Conservation (phyloP, 35 echinoderm and acorn worm genomes). For the Amphiura filiformis region DNA sequence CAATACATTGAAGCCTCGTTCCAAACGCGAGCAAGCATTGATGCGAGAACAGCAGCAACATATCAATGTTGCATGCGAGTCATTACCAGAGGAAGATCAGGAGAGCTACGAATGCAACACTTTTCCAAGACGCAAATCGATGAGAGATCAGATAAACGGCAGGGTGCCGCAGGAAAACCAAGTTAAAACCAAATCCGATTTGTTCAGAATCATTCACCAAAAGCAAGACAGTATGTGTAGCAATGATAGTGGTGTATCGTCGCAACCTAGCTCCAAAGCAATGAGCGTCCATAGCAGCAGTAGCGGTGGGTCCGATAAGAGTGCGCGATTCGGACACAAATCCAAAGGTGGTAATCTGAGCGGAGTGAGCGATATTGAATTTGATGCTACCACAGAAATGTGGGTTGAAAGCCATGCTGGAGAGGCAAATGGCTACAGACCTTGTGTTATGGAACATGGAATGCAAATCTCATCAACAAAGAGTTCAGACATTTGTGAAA, state of each 20-base stretch:
- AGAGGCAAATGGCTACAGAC: not conserved
- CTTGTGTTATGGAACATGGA: not conserved
- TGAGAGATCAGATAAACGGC: not conserved
- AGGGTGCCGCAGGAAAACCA: not conserved
- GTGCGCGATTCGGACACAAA: constrained; percentile 6
- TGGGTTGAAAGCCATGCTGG: constrained; percentile 12
- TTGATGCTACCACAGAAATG: constrained; percentile 11
- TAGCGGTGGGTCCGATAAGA: constrained; percentile 9
- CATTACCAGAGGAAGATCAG: not conserved
- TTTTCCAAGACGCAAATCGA: not conserved
- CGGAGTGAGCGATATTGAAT: constrained; percentile 27
- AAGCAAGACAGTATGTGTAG: constrained; percentile 77
- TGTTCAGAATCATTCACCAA: constrained; percentile 12
- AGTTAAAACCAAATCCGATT: not conserved
- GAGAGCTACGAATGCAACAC: not conserved
- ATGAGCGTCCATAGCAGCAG: constrained; percentile 50
- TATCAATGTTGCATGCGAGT: not conserved
- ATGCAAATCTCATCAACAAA: not conserved
- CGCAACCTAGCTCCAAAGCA: constrained; percentile 63
- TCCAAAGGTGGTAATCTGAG: not conserved
- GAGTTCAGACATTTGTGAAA: not conserved
- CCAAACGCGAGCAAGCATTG: not conserved
- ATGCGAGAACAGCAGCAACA: not conserved
- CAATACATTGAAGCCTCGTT: not conserved
- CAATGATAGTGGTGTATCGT: constrained; percentile 83